Evolutionary conservation across 1,140 invertebrate genomes (phyloP), one percentile per base, ranked within the genome.

Genomic region (Heliconius hewitsoni): DNA sequence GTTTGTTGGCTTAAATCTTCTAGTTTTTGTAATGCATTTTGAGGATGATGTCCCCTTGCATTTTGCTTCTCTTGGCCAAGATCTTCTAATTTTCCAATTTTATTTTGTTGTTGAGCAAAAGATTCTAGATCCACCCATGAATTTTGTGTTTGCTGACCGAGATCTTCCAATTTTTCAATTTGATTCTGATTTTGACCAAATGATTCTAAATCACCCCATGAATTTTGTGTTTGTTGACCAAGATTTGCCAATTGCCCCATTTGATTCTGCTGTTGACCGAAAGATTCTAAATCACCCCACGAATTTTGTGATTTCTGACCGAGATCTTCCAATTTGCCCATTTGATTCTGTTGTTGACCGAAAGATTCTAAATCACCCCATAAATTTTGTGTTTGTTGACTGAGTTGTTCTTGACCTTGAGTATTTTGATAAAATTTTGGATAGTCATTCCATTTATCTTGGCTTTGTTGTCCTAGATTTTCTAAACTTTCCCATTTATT

Each of bases 381-480:
- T 66, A 82, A 76, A 52, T 71, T 78, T 85, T 86, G 85, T 39
- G 77, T 81, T 76, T 91, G 80, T 73, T 88, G 87, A n/a, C 88
- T 84, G 57, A 89, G 84, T 79, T 87, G 82, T 83, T 86, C 83
- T 71, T 60, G 37, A 23, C 42, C 34, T 71, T 86, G 76, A 66
- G 23, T 13, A 39, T 91, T 84, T 80, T 94, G 93, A 0, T 85
- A 87, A 73, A 90, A 85, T 76, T 93, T 84, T 84, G 93, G 87
- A 34, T 88, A 81, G 50, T 89, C 19, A 76, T 87, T 85, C 74
- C 83, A 85, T 23, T 27, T 76, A 74, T 84, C 81, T 82, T 88
- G 81, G 46, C 79, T 83, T 73, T 90, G 86, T 84, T 92, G 89
- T 16, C 84, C 83, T 13, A 87, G 76, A 82, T 87, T 82, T 76